A percentile compares a stretch with the other conserved stretches of the same genome.
Evolutionary conservation across 2,888 invertebrate genomes (phyloP).

Genomic region (Eupithecia centaureata): DNA sequence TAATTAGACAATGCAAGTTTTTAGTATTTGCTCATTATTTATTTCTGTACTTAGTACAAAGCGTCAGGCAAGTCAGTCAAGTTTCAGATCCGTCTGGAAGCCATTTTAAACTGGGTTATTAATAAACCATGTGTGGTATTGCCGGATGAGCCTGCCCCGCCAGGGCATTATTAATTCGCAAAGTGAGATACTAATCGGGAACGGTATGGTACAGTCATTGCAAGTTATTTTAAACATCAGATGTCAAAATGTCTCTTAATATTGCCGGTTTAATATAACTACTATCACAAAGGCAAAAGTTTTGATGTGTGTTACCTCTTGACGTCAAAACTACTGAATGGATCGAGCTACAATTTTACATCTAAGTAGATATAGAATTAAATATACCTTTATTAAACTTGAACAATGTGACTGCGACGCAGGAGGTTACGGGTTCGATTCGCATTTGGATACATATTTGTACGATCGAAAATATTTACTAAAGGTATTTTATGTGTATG

Average conservation of each 20-base stretch:
- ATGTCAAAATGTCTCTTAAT: not conserved
- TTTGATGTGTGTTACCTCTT: not conserved
- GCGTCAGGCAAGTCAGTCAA: not conserved
- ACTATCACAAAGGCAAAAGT: too few species aligned
- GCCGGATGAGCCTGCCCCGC: slow-evolving; percentile 42
- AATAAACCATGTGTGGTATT: slow-evolving; percentile 3
- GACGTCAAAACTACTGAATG: too few species aligned
- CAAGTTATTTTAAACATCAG: not conserved
- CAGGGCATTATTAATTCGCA: slow-evolving; percentile 52
- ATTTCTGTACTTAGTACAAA: not conserved
- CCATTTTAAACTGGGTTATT: not conserved
- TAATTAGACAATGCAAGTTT: not conserved
- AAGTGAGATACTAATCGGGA: not conserved
- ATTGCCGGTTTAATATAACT: not conserved
- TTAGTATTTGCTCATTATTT: not conserved
- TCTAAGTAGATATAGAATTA: too few species aligned
- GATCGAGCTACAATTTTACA: too few species aligned
- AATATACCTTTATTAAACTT: too few species aligned
- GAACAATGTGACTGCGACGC: too few species aligned
- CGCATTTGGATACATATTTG: too few species aligned
- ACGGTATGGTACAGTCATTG: not conserved
- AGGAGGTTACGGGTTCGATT: too few species aligned
- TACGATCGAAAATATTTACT: too few species aligned
- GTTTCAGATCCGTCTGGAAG: slow-evolving; percentile 2
- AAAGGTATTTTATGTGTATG: too few species aligned